Evolutionary conservation across 1,140 invertebrate genomes (phyloP).

Genomic region (Bombus fervidus): DNA sequence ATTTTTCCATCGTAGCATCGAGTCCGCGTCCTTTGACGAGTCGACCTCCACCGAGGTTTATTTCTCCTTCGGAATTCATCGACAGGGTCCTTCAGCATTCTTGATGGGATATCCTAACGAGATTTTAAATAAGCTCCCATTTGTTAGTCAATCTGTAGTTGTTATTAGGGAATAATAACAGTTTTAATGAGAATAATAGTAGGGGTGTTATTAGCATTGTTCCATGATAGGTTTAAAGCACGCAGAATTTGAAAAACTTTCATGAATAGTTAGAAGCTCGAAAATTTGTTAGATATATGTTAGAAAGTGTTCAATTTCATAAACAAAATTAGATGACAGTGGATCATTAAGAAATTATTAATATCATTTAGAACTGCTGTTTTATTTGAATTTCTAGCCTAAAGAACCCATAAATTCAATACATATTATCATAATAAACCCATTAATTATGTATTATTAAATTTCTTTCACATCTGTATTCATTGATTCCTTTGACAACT

Average conservation of each 20-base stretch:
- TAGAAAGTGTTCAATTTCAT: no score
- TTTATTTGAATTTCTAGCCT: no score
- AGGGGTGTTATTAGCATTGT: neutral
- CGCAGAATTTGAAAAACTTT: neutral
- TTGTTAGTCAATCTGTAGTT: neutral
- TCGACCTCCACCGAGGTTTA: neutral
- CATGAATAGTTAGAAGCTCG: neutral
- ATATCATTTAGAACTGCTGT: no score
- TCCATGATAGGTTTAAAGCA: neutral
- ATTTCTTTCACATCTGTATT: no score
- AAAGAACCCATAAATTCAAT: no score
- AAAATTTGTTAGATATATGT: no score
- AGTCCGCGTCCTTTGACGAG: neutral
- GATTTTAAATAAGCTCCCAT: neutral
- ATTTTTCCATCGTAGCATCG: slow-evolving; percentile 17
- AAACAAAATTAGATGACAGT: no score
- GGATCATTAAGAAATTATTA: no score
- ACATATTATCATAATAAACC: no score
- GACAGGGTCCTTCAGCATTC: neutral
- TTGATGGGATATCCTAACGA: neutral
- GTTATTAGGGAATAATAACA: neutral
- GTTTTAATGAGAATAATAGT: neutral
- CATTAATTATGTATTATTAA: no score
- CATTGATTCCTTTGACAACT: no score
- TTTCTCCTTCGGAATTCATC: neutral